phyloP scores from a whole-genome alignment of 1,140 invertebrate species.

The Apis mellifera region DNA sequence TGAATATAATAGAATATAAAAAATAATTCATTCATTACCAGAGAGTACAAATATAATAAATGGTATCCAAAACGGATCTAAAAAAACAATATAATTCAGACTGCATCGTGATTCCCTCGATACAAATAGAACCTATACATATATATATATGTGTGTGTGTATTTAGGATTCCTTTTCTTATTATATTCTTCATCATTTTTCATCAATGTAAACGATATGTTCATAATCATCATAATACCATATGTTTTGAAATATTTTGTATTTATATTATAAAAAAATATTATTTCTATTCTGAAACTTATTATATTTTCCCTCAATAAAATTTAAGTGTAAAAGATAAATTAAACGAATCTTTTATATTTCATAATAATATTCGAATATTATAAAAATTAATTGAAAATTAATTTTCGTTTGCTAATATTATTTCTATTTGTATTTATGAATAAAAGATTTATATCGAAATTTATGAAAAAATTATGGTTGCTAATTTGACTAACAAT shows the following conservation, averaged over 20 bases:
- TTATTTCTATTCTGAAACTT: not conserved
- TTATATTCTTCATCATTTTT: constrained; percentile 24
- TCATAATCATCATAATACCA: not conserved
- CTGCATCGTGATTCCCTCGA: constrained; percentile 4
- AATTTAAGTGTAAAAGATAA: not conserved
- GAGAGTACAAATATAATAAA: not conserved
- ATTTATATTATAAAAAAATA: constrained; percentile 17
- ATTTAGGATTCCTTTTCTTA: constrained; percentile 35
- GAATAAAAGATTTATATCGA: not conserved
- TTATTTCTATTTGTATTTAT: too few species aligned
- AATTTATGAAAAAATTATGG: not conserved
- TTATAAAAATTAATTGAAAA: too few species aligned
- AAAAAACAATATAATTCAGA: constrained; percentile 10
- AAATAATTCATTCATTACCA: not conserved
- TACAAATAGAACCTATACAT: constrained; percentile 25
- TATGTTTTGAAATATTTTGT: not conserved
- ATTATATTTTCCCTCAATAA: not conserved
- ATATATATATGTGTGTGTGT: constrained; percentile 46
- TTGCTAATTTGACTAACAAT: not conserved
- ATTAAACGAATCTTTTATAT: not conserved
- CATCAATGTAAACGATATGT: constrained; percentile 26
- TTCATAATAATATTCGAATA: not conserved
- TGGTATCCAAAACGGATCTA: not conserved
- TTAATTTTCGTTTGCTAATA: too few species aligned
- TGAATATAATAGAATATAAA: not conserved